Percentiles rank a stretch among this genome's conserved stretches.
These are phyloP conservation scores for Euleptes europaea DNA, from an alignment of 2,113 vertebrate species.

Conservation along the genomic window DNA sequence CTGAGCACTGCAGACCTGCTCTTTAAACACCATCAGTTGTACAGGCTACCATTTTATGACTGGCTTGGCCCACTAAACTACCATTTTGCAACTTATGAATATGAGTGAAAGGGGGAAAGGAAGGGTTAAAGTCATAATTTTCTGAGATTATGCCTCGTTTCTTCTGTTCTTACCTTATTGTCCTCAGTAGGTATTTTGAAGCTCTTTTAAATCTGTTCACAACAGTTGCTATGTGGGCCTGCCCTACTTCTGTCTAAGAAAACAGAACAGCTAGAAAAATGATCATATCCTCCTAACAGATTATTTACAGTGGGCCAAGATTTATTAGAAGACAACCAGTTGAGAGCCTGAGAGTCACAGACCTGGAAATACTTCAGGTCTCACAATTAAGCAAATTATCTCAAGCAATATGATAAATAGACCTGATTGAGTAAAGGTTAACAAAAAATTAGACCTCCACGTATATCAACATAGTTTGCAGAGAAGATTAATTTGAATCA, in stretches of 20 bases:
- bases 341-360: constrained; percentile 21
- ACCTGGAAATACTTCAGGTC: neutral
- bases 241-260: constrained; percentile 33
- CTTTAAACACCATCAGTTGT: no score
- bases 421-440: constrained; percentile 45
- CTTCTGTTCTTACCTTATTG: neutral
- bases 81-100: no score
- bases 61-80: no score
- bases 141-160: neutral
- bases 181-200: neutral
- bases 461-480: constrained; percentile 35
- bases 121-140: neutral
- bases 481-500: constrained; percentile 20
- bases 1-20: no score
- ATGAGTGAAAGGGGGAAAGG: neutral
- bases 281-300: constrained; percentile 25
- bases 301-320: constrained; percentile 23
- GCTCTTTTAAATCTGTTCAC: neutral
- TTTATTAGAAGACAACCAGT: neutral
- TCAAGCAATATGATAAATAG: constrained; percentile 16
- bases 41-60: no score
- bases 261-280: constrained; percentile 39
- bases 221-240: neutral
- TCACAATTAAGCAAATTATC: constrained; percentile 37
- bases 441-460: constrained; percentile 35